Evolutionary conservation across 2,888 invertebrate species (phyloP).

Genomic region (Dicyrtoma fusca): DNA sequence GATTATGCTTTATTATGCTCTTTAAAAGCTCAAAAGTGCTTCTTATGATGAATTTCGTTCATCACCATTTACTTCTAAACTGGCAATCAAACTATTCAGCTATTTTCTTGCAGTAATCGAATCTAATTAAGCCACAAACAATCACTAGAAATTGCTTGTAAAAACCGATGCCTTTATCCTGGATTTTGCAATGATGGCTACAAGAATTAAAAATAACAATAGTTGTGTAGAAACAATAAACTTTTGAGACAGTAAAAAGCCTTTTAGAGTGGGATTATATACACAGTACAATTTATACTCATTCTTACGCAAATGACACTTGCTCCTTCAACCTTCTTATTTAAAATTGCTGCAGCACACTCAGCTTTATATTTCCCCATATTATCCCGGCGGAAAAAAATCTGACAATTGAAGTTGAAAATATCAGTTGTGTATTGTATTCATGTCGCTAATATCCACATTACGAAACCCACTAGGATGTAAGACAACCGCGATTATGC

Average conservation of each 20-base stretch:
- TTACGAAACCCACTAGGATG: conserved; percentile 94
- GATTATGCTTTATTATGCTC: too few species aligned
- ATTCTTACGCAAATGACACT: conserved; percentile 73
- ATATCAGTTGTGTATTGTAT: conserved; percentile 98
- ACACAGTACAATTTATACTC: too few species aligned
- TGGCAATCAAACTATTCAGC: conserved; percentile 92
- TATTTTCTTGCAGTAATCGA: conserved; percentile 95
- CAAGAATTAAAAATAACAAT: too few species aligned
- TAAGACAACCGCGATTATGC: too few species aligned
- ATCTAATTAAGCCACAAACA: conserved; percentile 95
- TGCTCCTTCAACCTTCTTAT: conserved; percentile 81
- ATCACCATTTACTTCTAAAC: conserved; percentile 71
- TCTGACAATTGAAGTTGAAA: conserved; percentile 97
- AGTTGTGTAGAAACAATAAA: too few species aligned
- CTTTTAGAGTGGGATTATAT: too few species aligned
- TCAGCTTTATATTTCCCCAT: conserved; percentile 94
- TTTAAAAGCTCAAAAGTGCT: too few species aligned
- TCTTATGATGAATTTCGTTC: conserved; percentile 90
- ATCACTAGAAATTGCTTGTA: conserved; percentile 92
- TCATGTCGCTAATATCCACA: conserved; percentile 98
- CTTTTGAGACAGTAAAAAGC: too few species aligned
- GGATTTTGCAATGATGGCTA: conserved; percentile 84
- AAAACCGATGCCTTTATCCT: conserved; percentile 88
- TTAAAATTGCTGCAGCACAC: conserved; percentile 94
- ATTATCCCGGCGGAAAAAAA: conserved; percentile 91